Base-by-base conservation (phyloP, 1,140 invertebrate species). In the Bombus haemorrhoidalis region DNA sequence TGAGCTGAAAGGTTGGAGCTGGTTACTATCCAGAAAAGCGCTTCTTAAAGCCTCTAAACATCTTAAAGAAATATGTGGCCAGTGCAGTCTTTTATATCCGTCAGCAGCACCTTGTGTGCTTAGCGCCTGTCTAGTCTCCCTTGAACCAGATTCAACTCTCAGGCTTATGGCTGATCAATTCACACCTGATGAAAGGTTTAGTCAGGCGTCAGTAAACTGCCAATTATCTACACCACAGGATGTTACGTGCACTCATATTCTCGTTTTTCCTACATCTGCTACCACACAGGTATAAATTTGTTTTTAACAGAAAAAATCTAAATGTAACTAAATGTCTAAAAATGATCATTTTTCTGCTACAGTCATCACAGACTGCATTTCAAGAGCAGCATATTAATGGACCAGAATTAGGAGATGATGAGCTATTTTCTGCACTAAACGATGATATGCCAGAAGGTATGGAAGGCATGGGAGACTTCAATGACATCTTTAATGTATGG, bases 251-350 rank as follows among this genome's bases (percentile, higher is more conserved):
- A 99, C 99, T 74, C 99, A 99, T 94, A 99, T 99, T 89, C 96
- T 99, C 84, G 99, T 99, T 85, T 99, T 99, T 95, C 99, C 99
- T 73, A 99, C 98, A 15, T 99, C 98, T 81, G 98, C 99, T 47
- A 99, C 98, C 57, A 98, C 98, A 81, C 98, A 98, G 96, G 98
- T 98, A 95, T 92, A 87, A 68, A 79, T 66, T 9, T 41, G 15
- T 34, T 28, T 41, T 25, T 28, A 12, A n/a, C 10, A 47, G 28
- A n/a, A 62, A 62, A n/a, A 3, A 62, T 62, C 10, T 62, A 62
- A 62, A n/a, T 62, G 3, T 13, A 13, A n/a, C 59, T 66, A 78
- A 78, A 75, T 25, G 28, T 68, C 13, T 82, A 75, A 66, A 6
- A 28, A 47, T 82, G 8, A 69, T 79, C n/a, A 47, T 87, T 84